Percentiles rank a stretch among this genome's conserved stretches.
These are phyloP conservation scores for Sitophilus oryzae DNA, from an alignment of 1,140 invertebrate genomes.

Conservation along the genomic window DNA sequence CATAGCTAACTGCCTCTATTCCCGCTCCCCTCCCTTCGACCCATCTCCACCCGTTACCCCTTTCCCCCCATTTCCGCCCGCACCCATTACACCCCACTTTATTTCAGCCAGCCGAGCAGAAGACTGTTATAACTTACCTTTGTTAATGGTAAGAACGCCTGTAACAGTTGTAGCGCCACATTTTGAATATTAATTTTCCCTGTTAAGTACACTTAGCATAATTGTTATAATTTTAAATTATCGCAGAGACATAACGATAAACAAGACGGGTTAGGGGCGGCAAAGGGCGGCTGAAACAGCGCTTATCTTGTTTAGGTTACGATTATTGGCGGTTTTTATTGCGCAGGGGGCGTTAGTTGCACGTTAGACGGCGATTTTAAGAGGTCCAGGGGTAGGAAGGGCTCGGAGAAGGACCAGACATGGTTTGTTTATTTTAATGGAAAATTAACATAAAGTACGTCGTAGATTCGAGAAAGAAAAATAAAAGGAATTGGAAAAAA, in stretches of 20 bases:
- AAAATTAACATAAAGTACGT: not conserved
- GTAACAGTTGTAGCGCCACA: conserved; percentile 24
- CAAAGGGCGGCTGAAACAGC: conserved; percentile 16
- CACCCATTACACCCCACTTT: conserved; percentile 15
- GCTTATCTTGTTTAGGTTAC: conserved; percentile 23
- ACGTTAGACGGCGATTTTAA: not conserved
- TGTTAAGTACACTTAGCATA: conserved; percentile 25
- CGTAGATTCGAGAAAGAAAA: not conserved
- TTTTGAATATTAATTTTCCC: conserved; percentile 25
- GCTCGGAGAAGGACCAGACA: not conserved
- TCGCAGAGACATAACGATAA: conserved; percentile 22
- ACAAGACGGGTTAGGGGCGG: conserved; percentile 18
- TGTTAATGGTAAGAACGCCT: conserved; percentile 22
- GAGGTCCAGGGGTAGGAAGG: too few species aligned
- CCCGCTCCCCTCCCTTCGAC: conserved; percentile 8
- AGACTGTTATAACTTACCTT: conserved; percentile 21
- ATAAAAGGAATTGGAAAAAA: not conserved
- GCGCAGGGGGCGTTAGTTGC: not conserved
- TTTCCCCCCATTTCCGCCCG: conserved; percentile 13
- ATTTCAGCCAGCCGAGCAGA: conserved; percentile 19
- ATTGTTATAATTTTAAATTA: conserved; percentile 27
- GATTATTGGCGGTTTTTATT: conserved; percentile 21
- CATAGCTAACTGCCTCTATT: conserved; percentile 12
- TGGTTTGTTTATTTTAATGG: not conserved
- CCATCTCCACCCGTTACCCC: conserved; percentile 12